Percentiles rank a stretch among this genome's conserved stretches.
These are phyloP conservation scores for Cecidostiba fungosa DNA, from an alignment of 2,888 invertebrate genomes.

Conservation along the genomic window DNA sequence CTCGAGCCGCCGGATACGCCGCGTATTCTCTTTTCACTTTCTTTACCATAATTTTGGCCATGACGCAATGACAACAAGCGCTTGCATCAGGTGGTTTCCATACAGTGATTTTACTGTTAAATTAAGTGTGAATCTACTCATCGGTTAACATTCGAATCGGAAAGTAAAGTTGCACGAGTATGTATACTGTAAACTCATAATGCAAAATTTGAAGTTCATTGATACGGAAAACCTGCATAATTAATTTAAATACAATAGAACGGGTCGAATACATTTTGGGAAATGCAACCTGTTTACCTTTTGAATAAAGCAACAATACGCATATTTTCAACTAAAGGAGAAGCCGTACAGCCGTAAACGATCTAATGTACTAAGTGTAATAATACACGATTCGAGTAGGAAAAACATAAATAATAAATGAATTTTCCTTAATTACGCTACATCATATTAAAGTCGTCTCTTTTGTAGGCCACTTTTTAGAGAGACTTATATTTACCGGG, in stretches of 20 bases:
- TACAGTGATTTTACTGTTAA: background rate
- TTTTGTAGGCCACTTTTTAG: background rate
- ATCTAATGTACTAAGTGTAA: background rate
- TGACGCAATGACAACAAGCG: slow-evolving; percentile 24
- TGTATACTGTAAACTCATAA: background rate
- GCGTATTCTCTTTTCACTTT: background rate
- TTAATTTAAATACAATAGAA: background rate
- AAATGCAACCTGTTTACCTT: too few species aligned
- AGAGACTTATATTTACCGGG: background rate
- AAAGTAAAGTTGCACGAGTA: too few species aligned
- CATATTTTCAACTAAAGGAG: background rate
- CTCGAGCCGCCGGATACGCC: background rate
- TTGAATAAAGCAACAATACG: too few species aligned
- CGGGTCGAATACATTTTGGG: too few species aligned
- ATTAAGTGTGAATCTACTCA: background rate
- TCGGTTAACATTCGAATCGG: too few species aligned
- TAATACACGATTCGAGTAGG: background rate
- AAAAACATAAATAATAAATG: background rate
- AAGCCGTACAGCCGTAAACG: background rate
- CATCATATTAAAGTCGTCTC: too few species aligned
- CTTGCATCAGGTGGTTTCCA: slow-evolving; percentile 14
- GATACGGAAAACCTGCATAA: background rate
- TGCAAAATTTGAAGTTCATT: background rate
- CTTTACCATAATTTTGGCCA: slow-evolving; percentile 14
- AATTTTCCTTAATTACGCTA: background rate